These are phyloP conservation scores for Actias luna DNA, from an alignment of 2,888 invertebrate genomes.

Conservation along the genomic window DNA sequence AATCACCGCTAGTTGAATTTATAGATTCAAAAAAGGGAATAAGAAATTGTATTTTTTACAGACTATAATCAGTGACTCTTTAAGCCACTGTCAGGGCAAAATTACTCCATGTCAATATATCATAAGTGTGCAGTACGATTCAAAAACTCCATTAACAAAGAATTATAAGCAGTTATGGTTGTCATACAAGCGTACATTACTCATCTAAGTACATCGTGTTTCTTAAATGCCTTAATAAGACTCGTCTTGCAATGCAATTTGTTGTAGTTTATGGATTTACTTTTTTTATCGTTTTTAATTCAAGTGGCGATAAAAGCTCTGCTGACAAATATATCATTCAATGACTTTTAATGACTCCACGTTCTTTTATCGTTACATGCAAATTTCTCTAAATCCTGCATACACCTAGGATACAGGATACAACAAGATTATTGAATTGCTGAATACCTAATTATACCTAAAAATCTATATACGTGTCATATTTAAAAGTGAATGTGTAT, in stretches of 20 bases:
- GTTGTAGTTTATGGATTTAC: background rate
- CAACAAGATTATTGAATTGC: too few species aligned
- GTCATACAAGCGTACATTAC: too few species aligned
- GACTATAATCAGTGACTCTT: too few species aligned
- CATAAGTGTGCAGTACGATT: background rate
- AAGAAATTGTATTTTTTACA: too few species aligned
- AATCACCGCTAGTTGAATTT: too few species aligned
- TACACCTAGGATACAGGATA: too few species aligned
- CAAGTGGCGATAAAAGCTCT: background rate
- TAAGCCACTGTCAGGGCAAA: background rate
- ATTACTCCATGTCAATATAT: background rate
- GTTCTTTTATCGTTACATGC: too few species aligned
- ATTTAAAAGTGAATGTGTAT: slow-evolving; percentile 19
- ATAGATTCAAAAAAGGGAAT: too few species aligned
- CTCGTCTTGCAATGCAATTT: background rate
- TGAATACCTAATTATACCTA: background rate
- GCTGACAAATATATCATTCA: background rate
- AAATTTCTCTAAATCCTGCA: too few species aligned
- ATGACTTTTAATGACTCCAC: too few species aligned
- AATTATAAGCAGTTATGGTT: background rate
- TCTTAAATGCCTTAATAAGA: background rate
- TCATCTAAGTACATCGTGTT: too few species aligned
- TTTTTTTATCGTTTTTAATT: background rate
- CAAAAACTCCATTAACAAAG: background rate
- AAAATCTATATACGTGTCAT: background rate